Evolutionary conservation across 1,140 invertebrate species (phyloP), one percentile per base, ranked within the genome.

Genomic region (Hypothenemus hampei): DNA sequence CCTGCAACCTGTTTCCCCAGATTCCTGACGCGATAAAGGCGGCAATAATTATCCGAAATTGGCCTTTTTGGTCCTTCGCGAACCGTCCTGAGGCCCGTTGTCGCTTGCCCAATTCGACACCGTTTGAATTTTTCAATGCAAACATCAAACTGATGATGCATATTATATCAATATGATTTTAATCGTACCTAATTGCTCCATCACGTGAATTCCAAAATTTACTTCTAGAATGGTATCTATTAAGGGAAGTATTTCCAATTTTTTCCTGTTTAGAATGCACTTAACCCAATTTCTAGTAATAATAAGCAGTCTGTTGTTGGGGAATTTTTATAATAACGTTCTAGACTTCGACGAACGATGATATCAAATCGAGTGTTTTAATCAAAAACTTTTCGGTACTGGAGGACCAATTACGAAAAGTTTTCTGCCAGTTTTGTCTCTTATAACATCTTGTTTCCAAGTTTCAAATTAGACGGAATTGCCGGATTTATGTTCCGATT

Each of bases 361-460:
- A 39, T 19, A 50, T 40, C 21, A 40, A 50, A 50, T 40, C 19
- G 24, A 40, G 48, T 40, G 36, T 50, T 50, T 50, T 50, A 50
- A 50, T 50, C 48, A 50, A 50, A 50, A 50, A n/a, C n/a, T 23
- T 50, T 50, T 50, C 19, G 22, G 36, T 40, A 24, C 5, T 50
- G 7, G n/a, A 41, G n/a, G 37, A 26, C 36, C 48, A 50, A 50
- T 50, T 50, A 50, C 36, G 24, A n/a, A 50, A 50, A 39, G 36
- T 50, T 50, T 50, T 15, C 23, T n/a, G n/a, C 36, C 19, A 22
- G 15, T 19, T 40, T 40, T 24, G 35, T 39, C 36, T 40, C 23
- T 36, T 40, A 50, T 50, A 50, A 40, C 48, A 50, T 50, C 48
- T 50, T 50, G 48, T 50, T 50, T 50, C 36, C 22, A n/a, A 35